Percentiles rank a stretch among this genome's conserved stretches.
Conservation (phyloP, 2,888 invertebrate genomes). For the Dasysyrphus albostriatus region DNA sequence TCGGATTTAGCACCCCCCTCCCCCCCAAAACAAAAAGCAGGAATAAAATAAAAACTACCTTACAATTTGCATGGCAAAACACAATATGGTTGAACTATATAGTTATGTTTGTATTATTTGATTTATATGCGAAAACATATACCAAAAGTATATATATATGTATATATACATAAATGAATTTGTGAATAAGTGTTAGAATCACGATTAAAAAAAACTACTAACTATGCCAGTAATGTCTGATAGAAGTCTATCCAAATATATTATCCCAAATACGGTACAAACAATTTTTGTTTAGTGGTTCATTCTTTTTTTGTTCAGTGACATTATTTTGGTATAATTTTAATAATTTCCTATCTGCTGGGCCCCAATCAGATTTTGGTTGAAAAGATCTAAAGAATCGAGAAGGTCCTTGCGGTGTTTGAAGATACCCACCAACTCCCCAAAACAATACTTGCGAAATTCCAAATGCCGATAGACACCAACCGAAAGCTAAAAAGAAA, state of each 20-base stretch:
- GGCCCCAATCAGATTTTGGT: slow-evolving; percentile 81
- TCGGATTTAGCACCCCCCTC: too few species aligned
- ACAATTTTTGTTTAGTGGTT: slow-evolving; percentile 79
- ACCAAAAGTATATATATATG: too few species aligned
- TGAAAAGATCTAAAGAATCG: slow-evolving; percentile 80
- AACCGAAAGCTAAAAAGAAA: slow-evolving; percentile 82
- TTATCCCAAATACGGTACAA: slow-evolving; percentile 82
- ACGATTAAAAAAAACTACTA: too few species aligned
- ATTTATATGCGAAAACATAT: too few species aligned
- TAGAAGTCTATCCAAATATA: slow-evolving; percentile 79
- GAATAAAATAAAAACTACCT: too few species aligned
- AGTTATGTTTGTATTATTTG: too few species aligned
- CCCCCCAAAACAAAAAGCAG: too few species aligned
- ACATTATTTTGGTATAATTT: slow-evolving; percentile 83
- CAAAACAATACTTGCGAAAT: slow-evolving; percentile 84
- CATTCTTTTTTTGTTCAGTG: slow-evolving; percentile 77
- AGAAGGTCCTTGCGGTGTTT: slow-evolving; percentile 77
- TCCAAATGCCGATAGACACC: slow-evolving; percentile 85
- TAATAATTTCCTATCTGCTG: slow-evolving; percentile 81
- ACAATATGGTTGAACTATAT: too few species aligned
- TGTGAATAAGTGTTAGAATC: too few species aligned
- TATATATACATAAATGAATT: too few species aligned
- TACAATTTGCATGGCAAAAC: too few species aligned
- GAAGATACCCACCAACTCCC: slow-evolving; percentile 79
- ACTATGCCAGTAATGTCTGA: too few species aligned